Evolutionary conservation across 2,888 invertebrate species (phyloP), one percentile per base, ranked within the genome.

Genomic region (Sarcophaga subvicina): DNA sequence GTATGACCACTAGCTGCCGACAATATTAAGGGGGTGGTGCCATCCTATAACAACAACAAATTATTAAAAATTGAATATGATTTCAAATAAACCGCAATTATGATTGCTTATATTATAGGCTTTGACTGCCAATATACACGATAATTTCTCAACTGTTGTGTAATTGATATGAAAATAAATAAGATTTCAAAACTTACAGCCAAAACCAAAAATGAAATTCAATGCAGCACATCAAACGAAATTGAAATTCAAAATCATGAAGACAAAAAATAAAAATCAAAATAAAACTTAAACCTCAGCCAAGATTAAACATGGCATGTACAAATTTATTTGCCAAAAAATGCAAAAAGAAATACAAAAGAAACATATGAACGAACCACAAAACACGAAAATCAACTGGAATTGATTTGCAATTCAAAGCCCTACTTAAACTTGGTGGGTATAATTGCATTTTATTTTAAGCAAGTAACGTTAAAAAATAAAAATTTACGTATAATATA

Each of bases 1-100:
- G 96, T 95, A 94, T 98, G 98, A 2, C 98, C 98, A 93, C 98
- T 97, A 77, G 98, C 98, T 3, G 98, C 96, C 2, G 98, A 97
- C 91, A 99, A 94, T 92, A 98, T 98, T 89, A 98, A 95, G 5
- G 98, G 98, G 6, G 98, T 98, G 49, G 98, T 98, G 67, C 98
- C 98, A 93, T 98, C 98, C 98, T 98, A 93, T 92, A 85, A 27
- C 63, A 60, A 45, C 8, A 37, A 70, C 5, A 47, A 37, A 47
- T 59, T 60, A 47, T 25, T 27, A 37, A 60, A 25, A 66, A 85
- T 64, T 64, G n/a, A 73, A 72, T 67, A 77, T 45, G 54, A 59
- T 63, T 82, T 80, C 66, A 80, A 83, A 75, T 70, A 67, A 84
- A 82, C 85, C 72, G 60, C 86, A 88, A 83, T 81, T 37, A 37